These are phyloP conservation scores for Chouioia cunea DNA, from an alignment of 2,888 invertebrate species.

Conservation along the genomic window DNA sequence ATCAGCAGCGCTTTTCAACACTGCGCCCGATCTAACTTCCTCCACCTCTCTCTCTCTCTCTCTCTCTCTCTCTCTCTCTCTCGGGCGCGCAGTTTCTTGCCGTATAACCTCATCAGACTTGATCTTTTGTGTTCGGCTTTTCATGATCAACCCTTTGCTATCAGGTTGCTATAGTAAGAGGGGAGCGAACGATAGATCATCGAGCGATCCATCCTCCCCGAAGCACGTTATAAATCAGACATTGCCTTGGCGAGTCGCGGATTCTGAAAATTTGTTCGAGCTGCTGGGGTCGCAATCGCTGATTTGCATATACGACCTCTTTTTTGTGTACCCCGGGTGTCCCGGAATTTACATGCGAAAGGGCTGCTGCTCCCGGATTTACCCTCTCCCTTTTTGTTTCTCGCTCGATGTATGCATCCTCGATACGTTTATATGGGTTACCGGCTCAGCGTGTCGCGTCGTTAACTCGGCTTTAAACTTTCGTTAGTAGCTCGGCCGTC, in stretches of 20 bases:
- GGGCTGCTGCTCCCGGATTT: conserved; percentile 60
- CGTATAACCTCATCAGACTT: background rate
- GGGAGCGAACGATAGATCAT: conserved; percentile 6
- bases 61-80: too few species aligned
- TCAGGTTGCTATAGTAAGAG: background rate
- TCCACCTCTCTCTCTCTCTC: background rate
- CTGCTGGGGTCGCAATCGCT: conserved; percentile 25
- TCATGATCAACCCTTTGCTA: too few species aligned
- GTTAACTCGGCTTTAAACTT: conserved; percentile 60
- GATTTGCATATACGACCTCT: conserved; percentile 64
- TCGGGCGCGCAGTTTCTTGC: background rate
- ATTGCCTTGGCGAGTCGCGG: conserved; percentile 7
- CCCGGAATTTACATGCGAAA: conserved; percentile 67
- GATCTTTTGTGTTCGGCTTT: too few species aligned
- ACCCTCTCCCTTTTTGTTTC: conserved; percentile 30
- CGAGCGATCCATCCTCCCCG: background rate
- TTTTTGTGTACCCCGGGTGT: conserved; percentile 65
- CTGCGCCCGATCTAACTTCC: conserved; percentile 38
- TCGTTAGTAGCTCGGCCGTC: conserved; percentile 51
- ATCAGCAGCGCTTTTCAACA: conserved; percentile 16
- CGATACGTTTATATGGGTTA: conserved; percentile 61
- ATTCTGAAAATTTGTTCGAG: conserved; percentile 35
- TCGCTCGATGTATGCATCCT: conserved; percentile 35
- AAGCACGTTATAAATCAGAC: conserved; percentile 34
- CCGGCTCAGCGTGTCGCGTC: conserved; percentile 63